Evolutionary conservation across 1,140 invertebrate species (phyloP), one percentile per base, ranked within the genome.

Genomic region (Ips nitidus): DNA sequence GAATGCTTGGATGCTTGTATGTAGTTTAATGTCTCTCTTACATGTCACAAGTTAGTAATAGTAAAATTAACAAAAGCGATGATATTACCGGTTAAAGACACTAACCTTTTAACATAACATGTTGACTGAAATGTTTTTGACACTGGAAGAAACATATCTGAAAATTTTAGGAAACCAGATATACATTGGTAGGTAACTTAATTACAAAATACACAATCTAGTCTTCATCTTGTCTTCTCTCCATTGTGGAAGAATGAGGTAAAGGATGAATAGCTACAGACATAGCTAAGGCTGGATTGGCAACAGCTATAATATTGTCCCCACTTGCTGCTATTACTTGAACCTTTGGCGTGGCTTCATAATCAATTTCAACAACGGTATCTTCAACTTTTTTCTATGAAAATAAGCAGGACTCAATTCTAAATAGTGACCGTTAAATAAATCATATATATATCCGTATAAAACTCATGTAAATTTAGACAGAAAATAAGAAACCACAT

Each of bases 271-370:
- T 80, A 36, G 83, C 82, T 4, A 82, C 73, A 39, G 84, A 85
- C 76, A 88, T 81, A 0, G 85, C 85, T 69, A 94, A 82, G 2
- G 92, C 92, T 8, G 92, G 92, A 84, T 94, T 94, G 4, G 92
- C 90, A 1, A 94, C 92, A 0, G 92, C 92, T 75, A 94, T 94
- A 73, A 94, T 94, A 80, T 92, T 91, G 76, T 91, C 90, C 1
- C 91, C 91, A 38, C 91, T 88, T 0, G 91, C 90, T 0, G 92
- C 89, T 72, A 94, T 91, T 61, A 94, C 89, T 84, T 93, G 82
- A 7, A 89, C 86, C 78, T 86, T 85, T 62, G 84, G 82, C 68
- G 82, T 83, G 60, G 70, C 57, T 77, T 85, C 84, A 64, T 82
- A 81, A 68, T 83, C 82, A 8, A 84, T 83, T 40, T 77, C 70